Base-by-base conservation (phyloP, 2,797 vertebrate genomes). In the Hybognathus amarus region DNA sequence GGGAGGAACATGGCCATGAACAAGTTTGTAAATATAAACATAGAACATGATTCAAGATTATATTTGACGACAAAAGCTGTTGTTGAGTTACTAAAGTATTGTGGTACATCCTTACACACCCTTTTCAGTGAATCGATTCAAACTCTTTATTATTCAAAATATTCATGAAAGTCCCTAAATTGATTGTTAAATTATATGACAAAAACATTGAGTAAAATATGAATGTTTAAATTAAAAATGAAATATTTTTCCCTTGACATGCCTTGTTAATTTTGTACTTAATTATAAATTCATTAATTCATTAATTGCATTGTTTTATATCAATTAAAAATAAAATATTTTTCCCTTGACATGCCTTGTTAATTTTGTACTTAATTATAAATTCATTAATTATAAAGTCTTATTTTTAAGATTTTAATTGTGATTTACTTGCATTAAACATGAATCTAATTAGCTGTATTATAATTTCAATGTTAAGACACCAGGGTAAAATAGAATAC, bases 1-100 rank as follows among this genome's bases (percentile, higher is more conserved):
- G 22, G 77, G 13, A 90, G 85, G 69, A 89, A 52, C 47, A 68
- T 24, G 33, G 63, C 6, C n/a, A 27, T 52, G 50, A 54, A 61
- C 20, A 45, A 42, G 24, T 77, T 67, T 63, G 11, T 76, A 22
- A 66, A 50, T 24, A 50, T 78, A 20, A n/a, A 56, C 15, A 6
- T 40, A 40, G 52, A 56, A 59, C 61, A 11, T 10, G 1, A 59
- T 24, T 75, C 12, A 75, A 75, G 33, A 75, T 38, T 36, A 24
- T 33, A 59, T 56, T 38, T 59, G 20, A 24, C 0, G n/a, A 24
- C 54, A 59, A 22, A 59, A 4, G 9, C 0, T 17, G 54, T 56
- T 24, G 22, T 27, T 30, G 12, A 36, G 9, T 54, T 4, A 59
- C 15, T 74, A 36, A 67, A 54, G 33, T 1, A n/a, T n/a, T 22